phyloP scores from a whole-genome alignment of 2,797 vertebrate species.

The Pseudomugil tenellus region DNA sequence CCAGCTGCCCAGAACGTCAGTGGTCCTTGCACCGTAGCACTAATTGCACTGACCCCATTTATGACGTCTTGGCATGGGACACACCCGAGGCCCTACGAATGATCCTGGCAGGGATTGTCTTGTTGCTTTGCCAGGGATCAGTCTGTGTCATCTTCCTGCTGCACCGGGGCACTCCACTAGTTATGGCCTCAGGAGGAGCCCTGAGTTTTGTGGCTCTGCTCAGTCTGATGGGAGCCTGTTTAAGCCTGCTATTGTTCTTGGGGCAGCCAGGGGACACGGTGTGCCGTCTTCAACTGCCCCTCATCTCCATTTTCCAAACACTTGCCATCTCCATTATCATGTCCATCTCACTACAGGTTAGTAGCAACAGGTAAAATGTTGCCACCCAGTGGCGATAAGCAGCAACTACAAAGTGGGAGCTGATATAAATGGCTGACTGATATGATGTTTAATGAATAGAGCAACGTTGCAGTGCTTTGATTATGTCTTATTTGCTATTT shows the following conservation, averaged over 20 bases:
- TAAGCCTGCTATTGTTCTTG: conserved; percentile 83
- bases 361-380: not conserved
- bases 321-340: conserved; percentile 78
- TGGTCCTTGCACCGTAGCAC: conserved; percentile 82
- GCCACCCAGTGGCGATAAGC: not conserved
- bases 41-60: conserved; percentile 77
- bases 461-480: not conserved
- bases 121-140: conserved; percentile 57
- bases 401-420: not conserved
- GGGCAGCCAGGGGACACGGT: conserved; percentile 75
- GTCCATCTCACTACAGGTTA: conserved; percentile 82
- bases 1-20: conserved; percentile 73
- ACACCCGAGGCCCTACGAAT: conserved; percentile 69
- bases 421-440: too few species aligned
- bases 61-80: conserved; percentile 81
- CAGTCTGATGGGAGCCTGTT: conserved; percentile 76
- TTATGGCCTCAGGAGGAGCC: conserved; percentile 81
- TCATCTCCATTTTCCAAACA: conserved; percentile 84
- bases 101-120: conserved; percentile 54
- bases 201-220: conserved; percentile 77
- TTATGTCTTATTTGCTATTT: not conserved
- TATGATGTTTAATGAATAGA: too few species aligned
- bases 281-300: conserved; percentile 83
- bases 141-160: conserved; percentile 76
- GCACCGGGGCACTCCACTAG: conserved; percentile 78